Conservation (phyloP, 2,113 vertebrate genomes). For the Amblyopsis rosae region DNA sequence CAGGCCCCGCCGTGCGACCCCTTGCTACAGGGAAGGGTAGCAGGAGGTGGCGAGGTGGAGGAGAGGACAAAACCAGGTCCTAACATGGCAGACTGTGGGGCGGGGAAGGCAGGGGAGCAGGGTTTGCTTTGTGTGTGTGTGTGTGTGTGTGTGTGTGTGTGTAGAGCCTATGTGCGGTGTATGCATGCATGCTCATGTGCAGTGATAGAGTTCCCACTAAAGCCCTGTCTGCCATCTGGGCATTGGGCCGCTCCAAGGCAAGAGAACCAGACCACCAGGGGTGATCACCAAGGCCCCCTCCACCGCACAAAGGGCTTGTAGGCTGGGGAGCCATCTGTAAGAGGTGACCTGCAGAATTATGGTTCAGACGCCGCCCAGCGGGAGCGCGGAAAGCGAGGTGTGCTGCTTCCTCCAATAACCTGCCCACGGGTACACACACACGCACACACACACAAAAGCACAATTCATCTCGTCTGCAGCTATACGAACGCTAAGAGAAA, state of each 20-base stretch:
- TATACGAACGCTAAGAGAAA: slow-evolving; percentile 2
- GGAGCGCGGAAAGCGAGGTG: slow-evolving; percentile 58
- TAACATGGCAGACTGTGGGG: slow-evolving; percentile 32
- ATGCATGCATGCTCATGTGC: slow-evolving; percentile 1
- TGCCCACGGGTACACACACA: slow-evolving; percentile 4
- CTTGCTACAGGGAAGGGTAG: slow-evolving; percentile 31
- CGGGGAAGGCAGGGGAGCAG: slow-evolving; percentile 39
- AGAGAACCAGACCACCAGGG: slow-evolving; percentile 33
- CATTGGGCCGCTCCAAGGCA: slow-evolving; percentile 39
- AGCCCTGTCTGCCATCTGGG: slow-evolving; percentile 67
- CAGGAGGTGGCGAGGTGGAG: slow-evolving; percentile 64
- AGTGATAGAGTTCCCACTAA: slow-evolving; percentile 9
- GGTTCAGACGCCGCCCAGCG: slow-evolving; percentile 62
- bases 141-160: slow-evolving; percentile 16
- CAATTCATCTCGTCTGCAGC: not conserved
- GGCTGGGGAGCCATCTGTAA: slow-evolving; percentile 67
- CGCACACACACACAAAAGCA: slow-evolving; percentile 12
- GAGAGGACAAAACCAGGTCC: slow-evolving; percentile 54
- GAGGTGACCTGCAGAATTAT: slow-evolving; percentile 58
- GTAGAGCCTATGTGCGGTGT: not conserved
- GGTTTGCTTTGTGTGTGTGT: slow-evolving; percentile 23
- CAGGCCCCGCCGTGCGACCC: slow-evolving; percentile 25
- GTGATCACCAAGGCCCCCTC: slow-evolving; percentile 26
- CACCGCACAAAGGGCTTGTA: slow-evolving; percentile 49
- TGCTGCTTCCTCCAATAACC: slow-evolving; percentile 34